Base-by-base conservation (phyloP, 2,888 invertebrate genomes). In the Formica aserva region DNA sequence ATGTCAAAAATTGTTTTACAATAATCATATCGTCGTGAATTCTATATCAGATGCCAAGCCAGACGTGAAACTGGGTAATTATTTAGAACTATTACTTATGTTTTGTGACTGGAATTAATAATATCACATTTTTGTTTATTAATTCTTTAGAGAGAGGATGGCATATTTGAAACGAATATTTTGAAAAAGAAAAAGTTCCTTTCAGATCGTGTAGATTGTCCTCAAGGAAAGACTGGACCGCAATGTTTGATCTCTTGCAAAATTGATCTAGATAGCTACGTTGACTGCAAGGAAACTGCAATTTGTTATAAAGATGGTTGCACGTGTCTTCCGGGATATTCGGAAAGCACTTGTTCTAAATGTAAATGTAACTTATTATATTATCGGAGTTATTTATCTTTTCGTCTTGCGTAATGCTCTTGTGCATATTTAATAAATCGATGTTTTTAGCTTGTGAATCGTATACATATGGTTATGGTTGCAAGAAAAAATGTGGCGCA, bases 1-100 rank as follows among this genome's bases (percentile, higher is more conserved):
- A 6, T 93, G 92, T 65, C 91, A 93, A 67, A 92, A 89, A 82
- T 62, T 92, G 38, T 90, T 88, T 45, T 87, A 92, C 65, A 26
- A 86, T 3, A 71, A 81, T 13, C 45, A 26, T 15, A 22, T 15
- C 8, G 13, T 90, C 1, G 85, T 91, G 0, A 52, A 52, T 60
- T n/a, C 67, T 22, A 8, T 48, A 1, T 22, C n/a, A 1, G 3
- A 11, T 1, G 22, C 13, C 4, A 22, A 29, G 1, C 6, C 3
- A 3, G 8, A 74, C 35, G 8, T 69, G 13, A 15, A 57, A 9
- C 62, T 83, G 1, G 78, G 89, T 89, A 84, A 65, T 26, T 35
- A 15, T 3, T 62, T 6, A 22, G 0, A 57, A 29, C 0, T 8
- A 3, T 62, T 48, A 32, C 5, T 13, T 22, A 13, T 38, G 3